Evolutionary conservation across 2,888 invertebrate genomes (phyloP), one percentile per base, ranked within the genome.

Genomic region (Drosophila colorata): DNA sequence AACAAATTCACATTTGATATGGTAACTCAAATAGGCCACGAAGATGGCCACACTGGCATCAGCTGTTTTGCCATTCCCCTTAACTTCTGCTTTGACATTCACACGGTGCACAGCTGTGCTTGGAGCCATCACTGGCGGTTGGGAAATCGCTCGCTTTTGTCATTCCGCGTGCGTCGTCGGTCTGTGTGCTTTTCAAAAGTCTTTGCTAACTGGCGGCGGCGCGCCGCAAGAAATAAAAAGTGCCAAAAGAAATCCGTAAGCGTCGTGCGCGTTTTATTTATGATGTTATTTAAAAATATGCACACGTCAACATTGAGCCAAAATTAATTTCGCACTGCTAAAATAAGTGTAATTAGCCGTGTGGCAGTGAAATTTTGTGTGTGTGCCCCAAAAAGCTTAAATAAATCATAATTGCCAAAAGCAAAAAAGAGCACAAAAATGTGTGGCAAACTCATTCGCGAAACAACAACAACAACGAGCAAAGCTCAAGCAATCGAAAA

Each of bases 131-230:
- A 58, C 47, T 51, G 48, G 71, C 35, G 14, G 40, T 52, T 56
- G 59, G 58, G 58, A 48, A 55, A 51, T 51, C 18, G 61, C 13
- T 41, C 46, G 44, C 14, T 52, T 52, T 74, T 68, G 48, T 63
- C 72, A 74, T 76, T 74, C 76, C 76, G 72, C 76, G 72, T 74
- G 74, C 76, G 68, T 76, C 76, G 72, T 75, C 68, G 59, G 41
- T 51, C 40, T 64, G 41, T 55, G 56, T 59, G 63, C 49, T 76
- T 68, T 74, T 75, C 46, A 66, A 76, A 63, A 69, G 59, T 71
- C 33, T 72, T 52, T 63, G 76, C 59, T 44, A 68, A 74, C 48
- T 49, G 49, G 57, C 52, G 74, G 57, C 58, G 65, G 33, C 60
- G 48, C 43, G 75, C 59, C 64, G 73, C 23, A 44, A 40, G 35